A percentile compares a stretch with the other conserved stretches of the same genome.
Evolutionary conservation across 2,113 vertebrate species (phyloP).

Genomic region (Tupaia tana): DNA sequence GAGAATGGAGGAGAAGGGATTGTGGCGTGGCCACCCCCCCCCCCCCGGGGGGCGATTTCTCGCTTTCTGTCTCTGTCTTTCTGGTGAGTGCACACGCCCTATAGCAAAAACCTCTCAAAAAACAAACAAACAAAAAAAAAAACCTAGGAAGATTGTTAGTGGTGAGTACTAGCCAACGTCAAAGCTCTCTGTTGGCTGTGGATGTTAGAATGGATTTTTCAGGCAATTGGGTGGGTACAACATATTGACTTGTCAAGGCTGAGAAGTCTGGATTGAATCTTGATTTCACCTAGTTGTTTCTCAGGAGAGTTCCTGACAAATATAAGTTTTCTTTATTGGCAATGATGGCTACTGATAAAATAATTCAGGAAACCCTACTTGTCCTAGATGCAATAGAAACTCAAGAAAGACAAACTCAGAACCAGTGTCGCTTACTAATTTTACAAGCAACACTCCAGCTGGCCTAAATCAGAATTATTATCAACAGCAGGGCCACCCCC

Average conservation of each 20-base stretch:
- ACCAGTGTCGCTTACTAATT: neutral
- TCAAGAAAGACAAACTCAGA: neutral
- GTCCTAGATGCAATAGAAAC: neutral
- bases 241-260: neutral
- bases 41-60: no score
- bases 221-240: neutral
- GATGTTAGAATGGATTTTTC: neutral
- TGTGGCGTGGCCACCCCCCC: no score
- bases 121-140: no score
- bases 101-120: no score
- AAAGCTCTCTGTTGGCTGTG: neutral
- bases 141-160: neutral
- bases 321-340: neutral
- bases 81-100: no score
- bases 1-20: no score
- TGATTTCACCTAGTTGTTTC: neutral
- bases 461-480: neutral
- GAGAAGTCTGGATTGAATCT: neutral
- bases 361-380: neutral
- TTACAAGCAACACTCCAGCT: neutral
- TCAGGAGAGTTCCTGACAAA: neutral
- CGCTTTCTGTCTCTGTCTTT: no score
- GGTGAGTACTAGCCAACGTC: neutral
- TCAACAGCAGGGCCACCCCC: neutral
- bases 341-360: neutral